Conservation (phyloP, 2,888 invertebrate genomes). For the Melipona beecheii region DNA sequence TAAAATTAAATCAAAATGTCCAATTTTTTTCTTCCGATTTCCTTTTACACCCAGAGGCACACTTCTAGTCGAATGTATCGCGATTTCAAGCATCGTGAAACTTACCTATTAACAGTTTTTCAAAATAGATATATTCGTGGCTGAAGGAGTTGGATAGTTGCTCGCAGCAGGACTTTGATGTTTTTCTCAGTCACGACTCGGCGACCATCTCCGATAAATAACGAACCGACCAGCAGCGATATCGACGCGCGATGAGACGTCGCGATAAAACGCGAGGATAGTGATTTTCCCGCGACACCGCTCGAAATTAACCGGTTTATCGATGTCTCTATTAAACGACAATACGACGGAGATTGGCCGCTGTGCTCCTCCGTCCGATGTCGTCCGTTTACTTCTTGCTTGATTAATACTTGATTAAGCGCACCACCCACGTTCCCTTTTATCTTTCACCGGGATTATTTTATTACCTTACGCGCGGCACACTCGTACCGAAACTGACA, state of each 20-base stretch:
- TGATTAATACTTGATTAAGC: constrained; percentile 58
- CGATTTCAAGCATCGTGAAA: too few relatives aligned
- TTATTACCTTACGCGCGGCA: constrained; percentile 44
- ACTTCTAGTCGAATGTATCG: too few relatives aligned
- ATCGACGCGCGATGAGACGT: constrained; percentile 14
- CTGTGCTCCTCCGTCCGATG: background rate
- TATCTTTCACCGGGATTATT: constrained; percentile 29
- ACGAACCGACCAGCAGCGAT: background rate
- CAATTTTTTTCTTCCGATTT: too few relatives aligned
- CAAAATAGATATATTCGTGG: background rate
- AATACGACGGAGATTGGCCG: constrained; percentile 33
- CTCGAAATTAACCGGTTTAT: constrained; percentile 41
- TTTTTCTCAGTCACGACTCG: constrained; percentile 4
- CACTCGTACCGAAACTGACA: constrained; percentile 20
- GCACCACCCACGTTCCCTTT: constrained; percentile 54
- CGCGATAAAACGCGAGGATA: constrained; percentile 14
- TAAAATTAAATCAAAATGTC: too few relatives aligned
- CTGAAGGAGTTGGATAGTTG: background rate
- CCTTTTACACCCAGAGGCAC: too few relatives aligned
- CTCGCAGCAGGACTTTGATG: background rate
- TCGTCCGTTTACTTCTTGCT: constrained; percentile 15
- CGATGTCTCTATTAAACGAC: constrained; percentile 44
- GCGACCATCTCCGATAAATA: constrained; percentile 12
- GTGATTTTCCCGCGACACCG: constrained; percentile 24
- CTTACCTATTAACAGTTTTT: background rate